Percentiles rank a stretch among this genome's conserved stretches.
phyloP scores from a whole-genome alignment of 2,888 invertebrate species.

The Hydrotaea cyrtoneurina region DNA sequence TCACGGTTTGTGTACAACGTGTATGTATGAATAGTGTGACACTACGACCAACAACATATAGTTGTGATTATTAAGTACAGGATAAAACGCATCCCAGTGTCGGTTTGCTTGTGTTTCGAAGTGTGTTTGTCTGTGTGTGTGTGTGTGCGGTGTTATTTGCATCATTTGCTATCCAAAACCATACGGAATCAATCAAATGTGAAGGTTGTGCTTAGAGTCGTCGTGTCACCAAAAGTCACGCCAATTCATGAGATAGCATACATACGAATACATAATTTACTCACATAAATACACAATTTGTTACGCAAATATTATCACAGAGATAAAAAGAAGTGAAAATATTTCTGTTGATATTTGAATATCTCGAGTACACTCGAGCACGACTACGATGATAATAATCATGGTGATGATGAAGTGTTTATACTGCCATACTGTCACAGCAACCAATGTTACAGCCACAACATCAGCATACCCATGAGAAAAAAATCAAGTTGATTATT shows the following conservation, averaged over 20 bases:
- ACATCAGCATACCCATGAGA: constrained; percentile 8
- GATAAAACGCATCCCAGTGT: constrained; percentile 20
- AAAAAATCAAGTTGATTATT: constrained; percentile 25
- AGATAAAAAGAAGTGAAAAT: constrained; percentile 32
- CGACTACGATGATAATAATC: background rate
- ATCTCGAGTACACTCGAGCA: constrained; percentile 29
- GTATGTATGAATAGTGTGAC: background rate
- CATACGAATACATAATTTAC: constrained; percentile 27
- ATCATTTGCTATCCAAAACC: background rate
- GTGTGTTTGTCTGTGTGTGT: background rate
- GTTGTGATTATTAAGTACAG: constrained; percentile 35
- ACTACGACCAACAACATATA: constrained; percentile 4
- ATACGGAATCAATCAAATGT: constrained; percentile 27
- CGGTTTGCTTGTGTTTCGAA: too few species aligned
- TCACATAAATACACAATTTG: constrained; percentile 36
- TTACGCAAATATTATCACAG: constrained; percentile 40
- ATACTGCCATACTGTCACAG: constrained; percentile 21
- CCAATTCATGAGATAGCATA: constrained; percentile 14
- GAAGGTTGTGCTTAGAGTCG: constrained; percentile 36
- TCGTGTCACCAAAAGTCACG: constrained; percentile 9
- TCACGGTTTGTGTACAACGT: constrained; percentile 33
- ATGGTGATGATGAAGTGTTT: constrained; percentile 31
- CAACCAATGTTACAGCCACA: too few species aligned
- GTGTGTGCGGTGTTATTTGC: background rate
- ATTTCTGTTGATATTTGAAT: constrained; percentile 28